These are phyloP conservation scores for Chalcosyrphus nemorum DNA, from an alignment of 2,888 invertebrate species.

Conservation along the genomic window DNA sequence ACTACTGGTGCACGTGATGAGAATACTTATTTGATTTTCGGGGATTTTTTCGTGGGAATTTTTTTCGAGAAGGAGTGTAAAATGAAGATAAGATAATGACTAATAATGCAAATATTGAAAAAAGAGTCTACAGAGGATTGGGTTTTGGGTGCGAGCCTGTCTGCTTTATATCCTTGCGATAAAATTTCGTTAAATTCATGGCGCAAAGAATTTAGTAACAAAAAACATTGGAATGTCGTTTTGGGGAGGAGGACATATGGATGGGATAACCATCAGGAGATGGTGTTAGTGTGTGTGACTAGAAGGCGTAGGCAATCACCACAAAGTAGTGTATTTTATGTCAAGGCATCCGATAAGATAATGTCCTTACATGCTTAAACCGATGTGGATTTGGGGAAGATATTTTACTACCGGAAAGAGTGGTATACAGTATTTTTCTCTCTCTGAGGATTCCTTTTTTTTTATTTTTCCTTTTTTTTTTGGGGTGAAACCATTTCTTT, in stretches of 20 bases:
- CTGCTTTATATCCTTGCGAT: not conserved
- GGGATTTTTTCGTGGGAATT: not conserved
- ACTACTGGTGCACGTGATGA: not conserved
- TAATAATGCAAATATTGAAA: not conserved
- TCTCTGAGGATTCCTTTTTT: not conserved
- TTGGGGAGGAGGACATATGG: no score
- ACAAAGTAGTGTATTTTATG: conserved; percentile 27
- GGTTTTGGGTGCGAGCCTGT: not conserved
- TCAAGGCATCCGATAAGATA: conserved; percentile 11
- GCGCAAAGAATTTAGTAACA: not conserved
- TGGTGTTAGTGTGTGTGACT: not conserved
- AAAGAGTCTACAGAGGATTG: not conserved
- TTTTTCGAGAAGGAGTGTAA: not conserved
- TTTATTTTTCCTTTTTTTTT: not conserved
- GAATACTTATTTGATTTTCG: not conserved
- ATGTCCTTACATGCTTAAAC: conserved; percentile 13
- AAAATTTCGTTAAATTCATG: not conserved
- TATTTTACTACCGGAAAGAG: not conserved
- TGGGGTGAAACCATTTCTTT: not conserved
- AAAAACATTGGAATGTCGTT: no score
- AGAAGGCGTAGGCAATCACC: conserved; percentile 3
- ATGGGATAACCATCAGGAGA: not conserved
- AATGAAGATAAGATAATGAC: not conserved
- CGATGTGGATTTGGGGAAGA: not conserved
- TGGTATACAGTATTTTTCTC: no score